Conservation (phyloP, 2,888 invertebrate genomes). For the Macropis europaea region DNA sequence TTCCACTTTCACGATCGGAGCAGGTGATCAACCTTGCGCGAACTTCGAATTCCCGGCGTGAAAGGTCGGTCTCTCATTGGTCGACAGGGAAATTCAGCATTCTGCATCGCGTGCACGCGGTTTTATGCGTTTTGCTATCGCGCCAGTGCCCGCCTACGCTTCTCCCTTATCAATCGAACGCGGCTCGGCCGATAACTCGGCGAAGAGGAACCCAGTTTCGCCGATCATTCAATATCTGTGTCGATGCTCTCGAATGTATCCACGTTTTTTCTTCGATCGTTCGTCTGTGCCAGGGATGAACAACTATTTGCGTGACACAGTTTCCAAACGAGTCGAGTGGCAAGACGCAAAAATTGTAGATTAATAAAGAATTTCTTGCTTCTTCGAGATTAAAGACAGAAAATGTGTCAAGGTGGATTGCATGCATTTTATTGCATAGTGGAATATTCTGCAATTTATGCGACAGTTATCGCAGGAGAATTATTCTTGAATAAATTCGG, state of each 20-base stretch:
- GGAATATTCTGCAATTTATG: no score
- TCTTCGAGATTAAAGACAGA: no score
- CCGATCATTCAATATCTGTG: background rate
- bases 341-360: no score
- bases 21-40: slow-evolving; percentile 58
- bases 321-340: background rate
- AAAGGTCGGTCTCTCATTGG: slow-evolving; percentile 65
- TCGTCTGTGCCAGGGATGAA: no score
- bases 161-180: background rate
- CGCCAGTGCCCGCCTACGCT: no score
- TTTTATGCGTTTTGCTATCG: no score
- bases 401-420: no score
- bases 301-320: background rate
- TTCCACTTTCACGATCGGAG: slow-evolving; percentile 23
- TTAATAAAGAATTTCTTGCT: no score
- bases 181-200: background rate
- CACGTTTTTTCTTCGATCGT: background rate
- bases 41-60: slow-evolving; percentile 68
- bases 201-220: background rate
- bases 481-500: no score
- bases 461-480: no score
- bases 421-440: no score
- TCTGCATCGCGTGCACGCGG: no score
- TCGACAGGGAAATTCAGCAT: slow-evolving; percentile 8
- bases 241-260: background rate